These are phyloP conservation scores for Melanostigma gelatinosum DNA, from an alignment of 2,113 vertebrate species.

Conservation along the genomic window DNA sequence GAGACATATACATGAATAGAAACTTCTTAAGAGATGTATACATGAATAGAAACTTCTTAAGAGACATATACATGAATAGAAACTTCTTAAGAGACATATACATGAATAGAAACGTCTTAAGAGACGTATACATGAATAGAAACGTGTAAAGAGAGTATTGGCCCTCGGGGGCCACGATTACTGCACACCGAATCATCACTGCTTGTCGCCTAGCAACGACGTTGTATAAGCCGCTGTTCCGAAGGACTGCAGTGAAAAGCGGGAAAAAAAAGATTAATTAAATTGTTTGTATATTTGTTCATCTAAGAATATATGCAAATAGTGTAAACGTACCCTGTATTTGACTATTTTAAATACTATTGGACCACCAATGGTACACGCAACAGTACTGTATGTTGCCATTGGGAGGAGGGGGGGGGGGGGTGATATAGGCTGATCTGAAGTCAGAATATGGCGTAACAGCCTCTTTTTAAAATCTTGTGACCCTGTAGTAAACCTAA, in stretches of 20 bases:
- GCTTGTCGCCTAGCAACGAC: constrained; percentile 51
- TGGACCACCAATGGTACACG: neutral
- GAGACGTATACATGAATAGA: too few relatives aligned
- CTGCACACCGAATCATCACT: constrained; percentile 12
- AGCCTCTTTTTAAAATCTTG: neutral
- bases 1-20: neutral
- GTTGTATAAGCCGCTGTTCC: constrained; percentile 17
- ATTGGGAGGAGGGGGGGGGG: neutral
- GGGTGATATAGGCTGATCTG: neutral
- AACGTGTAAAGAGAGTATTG: too few relatives aligned
- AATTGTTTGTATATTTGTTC: neutral
- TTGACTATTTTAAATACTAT: neutral
- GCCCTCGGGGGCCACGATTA: neutral
- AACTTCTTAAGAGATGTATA: too few relatives aligned
- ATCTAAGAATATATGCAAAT: neutral
- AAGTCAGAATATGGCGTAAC: neutral
- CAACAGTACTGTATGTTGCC: constrained; percentile 8
- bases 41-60: too few relatives aligned
- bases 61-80: neutral
- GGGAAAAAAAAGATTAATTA: neutral
- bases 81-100: neutral
- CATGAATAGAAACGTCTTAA: too few relatives aligned
- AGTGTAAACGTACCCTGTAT: neutral
- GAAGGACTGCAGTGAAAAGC: constrained; percentile 20
- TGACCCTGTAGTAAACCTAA: neutral